A percentile compares a stretch with the other conserved stretches of the same genome.
Evolutionary conservation across 2,888 invertebrate species (phyloP).

Genomic region (Sipha maydis): DNA sequence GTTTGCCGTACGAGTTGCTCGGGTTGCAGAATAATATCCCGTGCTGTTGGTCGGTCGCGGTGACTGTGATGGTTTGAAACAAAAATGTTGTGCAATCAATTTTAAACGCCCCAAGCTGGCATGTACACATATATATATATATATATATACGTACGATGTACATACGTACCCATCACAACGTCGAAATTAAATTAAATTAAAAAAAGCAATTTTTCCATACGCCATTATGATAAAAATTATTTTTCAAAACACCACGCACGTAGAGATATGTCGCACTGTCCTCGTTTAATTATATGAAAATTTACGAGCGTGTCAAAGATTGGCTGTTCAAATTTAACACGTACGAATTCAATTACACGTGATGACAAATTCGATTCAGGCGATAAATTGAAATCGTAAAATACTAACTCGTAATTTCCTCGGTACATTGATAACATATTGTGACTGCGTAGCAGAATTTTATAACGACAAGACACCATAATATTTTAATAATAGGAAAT

Average conservation of each 20-base stretch:
- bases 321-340: not conserved
- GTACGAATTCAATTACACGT: not conserved
- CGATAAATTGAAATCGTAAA: not conserved
- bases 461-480: too few relatives aligned
- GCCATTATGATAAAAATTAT: not conserved
- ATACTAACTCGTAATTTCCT: not conserved
- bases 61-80: not conserved
- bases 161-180: too few relatives aligned
- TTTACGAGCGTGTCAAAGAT: constrained; percentile 7
- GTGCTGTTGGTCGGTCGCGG: not conserved
- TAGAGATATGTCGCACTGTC: not conserved
- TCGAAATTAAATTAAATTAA: not conserved
- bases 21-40: not conserved
- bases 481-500: too few relatives aligned
- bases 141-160: too few relatives aligned
- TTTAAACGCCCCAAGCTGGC: not conserved
- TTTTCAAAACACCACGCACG: not conserved
- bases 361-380: not conserved
- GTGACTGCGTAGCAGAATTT: not conserved
- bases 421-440: not conserved
- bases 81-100: constrained; percentile 2
- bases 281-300: constrained; percentile 10
- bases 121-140: too few relatives aligned
- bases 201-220: too few relatives aligned
- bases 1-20: not conserved